Evolutionary conservation across 2,797 vertebrate species (phyloP).

Genomic region (Thunnus albacares): DNA sequence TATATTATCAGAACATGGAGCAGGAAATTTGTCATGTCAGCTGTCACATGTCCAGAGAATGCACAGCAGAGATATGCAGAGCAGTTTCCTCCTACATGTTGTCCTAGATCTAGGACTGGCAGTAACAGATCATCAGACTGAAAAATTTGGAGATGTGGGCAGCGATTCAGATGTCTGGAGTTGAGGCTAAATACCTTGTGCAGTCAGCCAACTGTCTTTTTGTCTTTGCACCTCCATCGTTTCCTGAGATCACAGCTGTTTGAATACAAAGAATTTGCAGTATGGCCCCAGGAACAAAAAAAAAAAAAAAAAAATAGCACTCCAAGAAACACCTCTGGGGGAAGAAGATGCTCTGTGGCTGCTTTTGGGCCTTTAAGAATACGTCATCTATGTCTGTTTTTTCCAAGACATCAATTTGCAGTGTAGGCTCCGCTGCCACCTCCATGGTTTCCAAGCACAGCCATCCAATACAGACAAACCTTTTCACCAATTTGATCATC

Average conservation of each 20-base stretch:
- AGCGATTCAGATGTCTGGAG: neutral
- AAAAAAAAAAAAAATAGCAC: too few relatives aligned
- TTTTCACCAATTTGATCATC: conserved; percentile 45
- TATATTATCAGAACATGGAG: conserved; percentile 38
- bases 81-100: conserved; percentile 3
- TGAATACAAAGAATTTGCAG: neutral
- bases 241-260: neutral
- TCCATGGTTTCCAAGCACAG: conserved; percentile 53
- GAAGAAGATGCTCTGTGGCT: neutral
- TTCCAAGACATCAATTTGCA: neutral
- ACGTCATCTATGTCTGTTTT: conserved; percentile 14
- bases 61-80: conserved; percentile 13
- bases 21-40: conserved; percentile 39
- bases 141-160: neutral
- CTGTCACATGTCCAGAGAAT: conserved; percentile 36
- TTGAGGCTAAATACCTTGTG: neutral
- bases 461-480: conserved; percentile 41
- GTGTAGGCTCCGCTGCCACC: conserved; percentile 33
- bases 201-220: conserved; percentile 10
- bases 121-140: neutral
- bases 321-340: neutral
- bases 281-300: neutral
- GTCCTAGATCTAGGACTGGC: neutral
- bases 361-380: conserved; percentile 6
- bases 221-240: neutral